Base-by-base conservation (phyloP, 2,113 vertebrate species). In the Pachypanchax playfairii region DNA sequence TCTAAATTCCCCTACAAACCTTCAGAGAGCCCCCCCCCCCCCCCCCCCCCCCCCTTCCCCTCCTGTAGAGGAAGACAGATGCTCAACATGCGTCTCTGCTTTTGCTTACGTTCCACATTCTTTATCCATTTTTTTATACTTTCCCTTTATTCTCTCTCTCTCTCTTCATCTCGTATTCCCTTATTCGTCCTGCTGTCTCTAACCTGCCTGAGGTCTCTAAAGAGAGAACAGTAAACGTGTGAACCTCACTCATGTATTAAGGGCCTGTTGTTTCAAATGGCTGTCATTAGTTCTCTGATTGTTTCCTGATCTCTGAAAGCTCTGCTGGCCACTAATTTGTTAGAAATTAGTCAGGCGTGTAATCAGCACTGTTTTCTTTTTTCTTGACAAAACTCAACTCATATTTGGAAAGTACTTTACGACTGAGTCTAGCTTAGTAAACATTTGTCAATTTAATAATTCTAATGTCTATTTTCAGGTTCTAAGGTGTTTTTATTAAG, bases 41-140 rank as follows among this genome's bases (percentile, higher is more conserved):
- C n/a, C n/a, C n/a, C n/a, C n/a, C 24, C 22, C 41, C 6, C 15
- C 21, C 13, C 43, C 62, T 39, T 44, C 4, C 28, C 26, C 35
- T 65, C 47, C 22, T 54, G 38, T 42, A 57, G 53, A 22, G 47
- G 26, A 12, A 68, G 54, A 77, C 60, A 50, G 56, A 75, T 75
- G 73, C 54, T 79, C 39, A 65, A 46, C 70, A 75, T 73, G 41
- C 24, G 3, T 44, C 44, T 63, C 71, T 52, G 51, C 31, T 73
- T 47, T 65, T 73, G 25, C 43, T 67, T 71, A 61, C 50, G 38
- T 17, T 57, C 51, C 50, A 18, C 75, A 57, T 75, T 60, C 63
- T 51, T 67, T 4, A 21, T 12, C 24, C 29, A 17, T 39, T 60
- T 52, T 36, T 55, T n/a, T 24, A 35, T 55, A 28, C 12, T 48